Base-by-base conservation (phyloP, 2,797 vertebrate genomes). In the Chrysocyon brachyurus region DNA sequence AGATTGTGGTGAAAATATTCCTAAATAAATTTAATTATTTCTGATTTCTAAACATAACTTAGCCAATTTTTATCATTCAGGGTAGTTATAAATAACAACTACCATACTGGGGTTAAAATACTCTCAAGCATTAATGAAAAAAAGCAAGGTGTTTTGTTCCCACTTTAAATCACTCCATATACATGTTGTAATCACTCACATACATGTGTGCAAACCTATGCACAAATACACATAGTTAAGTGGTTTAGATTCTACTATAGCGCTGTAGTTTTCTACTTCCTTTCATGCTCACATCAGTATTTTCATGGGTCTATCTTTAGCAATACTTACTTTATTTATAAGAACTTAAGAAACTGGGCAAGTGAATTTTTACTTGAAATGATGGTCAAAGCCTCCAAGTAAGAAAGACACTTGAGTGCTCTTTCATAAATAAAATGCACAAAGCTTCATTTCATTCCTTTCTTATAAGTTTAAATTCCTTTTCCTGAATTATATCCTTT, bases 1-100 rank as follows among this genome's bases (percentile, higher is more conserved):
- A 68, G 22, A 90, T 31, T 31, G 22, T n/a, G 49, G 26, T 81
- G 63, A 86, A 92, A 91, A 87, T 87, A 92, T 61, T 86, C 46
- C 21, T 64, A 87, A 78, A 89, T 57, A 59, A 83, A 85, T 40
- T 77, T 82, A 95, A 64, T 3, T 68, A 92, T 66, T 84, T 96
- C 33, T 87, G 8, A 95, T 87, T 75, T 63, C 52, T 3, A 79
- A 90, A 87, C 3, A 52, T 33, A 79, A 79, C 22, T 54, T 86
- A 66, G 49, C 12, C 56, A 66, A 93, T 86, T 90, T 22, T 95
- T 84, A 83, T 17, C 17, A 68, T 79, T 95, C 52, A 40, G 22
- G 24, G 15, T 91, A 93, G 28, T 61, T 61, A 95, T 22, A 83
- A 93, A 68, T 31, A 75, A 56, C 15, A 75, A 54, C 75, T 59